Conservation (phyloP, 64 coral and sea anemone genomes). For the Dendrophyllia cribrosa region DNA sequence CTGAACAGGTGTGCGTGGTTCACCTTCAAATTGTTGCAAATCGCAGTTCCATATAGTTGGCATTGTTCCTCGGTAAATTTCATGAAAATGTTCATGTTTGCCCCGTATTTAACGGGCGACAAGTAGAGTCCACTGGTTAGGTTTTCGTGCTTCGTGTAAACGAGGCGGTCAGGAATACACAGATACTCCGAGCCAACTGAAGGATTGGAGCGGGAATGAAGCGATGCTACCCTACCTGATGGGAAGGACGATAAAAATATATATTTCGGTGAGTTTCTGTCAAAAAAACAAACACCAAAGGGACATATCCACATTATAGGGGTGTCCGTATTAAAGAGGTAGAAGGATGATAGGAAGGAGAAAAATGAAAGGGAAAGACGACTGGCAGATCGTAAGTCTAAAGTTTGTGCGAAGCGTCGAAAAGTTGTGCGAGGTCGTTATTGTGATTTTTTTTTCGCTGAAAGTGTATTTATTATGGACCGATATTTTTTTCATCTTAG, state of each 20-base stretch:
- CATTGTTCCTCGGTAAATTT: background rate
- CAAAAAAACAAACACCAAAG: background rate
- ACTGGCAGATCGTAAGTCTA: too few species aligned
- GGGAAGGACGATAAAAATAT: too few species aligned
- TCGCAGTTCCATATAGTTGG: background rate
- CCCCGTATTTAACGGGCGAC: constrained; percentile 17
- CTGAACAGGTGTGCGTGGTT: background rate
- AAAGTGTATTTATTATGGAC: too few species aligned
- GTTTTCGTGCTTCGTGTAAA: background rate
- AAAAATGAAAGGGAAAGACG: too few species aligned
- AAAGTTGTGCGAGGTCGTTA: too few species aligned
- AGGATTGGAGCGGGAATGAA: constrained; percentile 6
- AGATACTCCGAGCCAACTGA: constrained; percentile 24
- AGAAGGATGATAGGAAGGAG: too few species aligned
- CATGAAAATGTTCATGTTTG: constrained; percentile 30
- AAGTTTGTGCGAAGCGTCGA: too few species aligned
- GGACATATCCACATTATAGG: too few species aligned
- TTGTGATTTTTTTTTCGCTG: too few species aligned
- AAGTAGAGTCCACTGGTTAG: constrained; percentile 22
- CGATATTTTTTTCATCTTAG: too few species aligned
- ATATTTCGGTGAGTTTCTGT: background rate
- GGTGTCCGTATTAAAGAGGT: too few species aligned
- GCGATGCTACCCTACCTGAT: constrained; percentile 7
- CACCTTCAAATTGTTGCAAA: background rate
- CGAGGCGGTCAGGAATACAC: constrained; percentile 13